Base-by-base conservation (phyloP, 2,797 vertebrate species). In the Tapera naevia region DNA sequence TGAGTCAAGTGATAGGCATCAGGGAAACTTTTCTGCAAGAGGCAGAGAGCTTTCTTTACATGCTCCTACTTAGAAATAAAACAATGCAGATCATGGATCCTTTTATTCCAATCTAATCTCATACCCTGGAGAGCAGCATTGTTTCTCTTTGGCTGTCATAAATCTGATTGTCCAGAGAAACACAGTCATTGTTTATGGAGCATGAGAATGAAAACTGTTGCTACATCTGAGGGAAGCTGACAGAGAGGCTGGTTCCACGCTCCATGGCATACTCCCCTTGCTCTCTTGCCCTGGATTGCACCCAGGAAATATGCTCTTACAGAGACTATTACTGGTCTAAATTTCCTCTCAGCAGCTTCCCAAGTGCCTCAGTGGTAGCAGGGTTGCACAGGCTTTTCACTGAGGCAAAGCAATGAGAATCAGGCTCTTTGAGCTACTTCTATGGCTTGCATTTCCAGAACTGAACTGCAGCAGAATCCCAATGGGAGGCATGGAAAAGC, bases 91-190 rank as follows among this genome's bases (percentile, higher is more conserved):
- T 91, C 48, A 70, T 62, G 80, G 39, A 82, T 92, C 58, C 45
- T 88, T 88, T 93, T 86, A 61, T 76, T 91, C 85, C 60, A 22
- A 70, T 72, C 70, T 94, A 86, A 86, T 89, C 86, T 74, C 27
- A 33, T 79, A 67, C 54, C 65, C 78, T n/a, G 15, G 61, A 82
- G 89, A 96, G 78, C 66, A 81, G 78, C 53, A 89, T 94, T 78
- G 70, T 93, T 87, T 89, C 66, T 94, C 21, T 82, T 92, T 61
- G 65, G 75, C 86, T 92, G 83, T 86, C 93, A 82, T 95, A 94
- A 95, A 94, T 96, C 88, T 89, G 74, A 88, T 24, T 90, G 85
- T 91, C 80, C 70, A 87, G 69, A 95, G 90, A 91, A 95, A 88
- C 43, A 72, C 9, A 35, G 35, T 17, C 32, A 92, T 80, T 96